Evolutionary conservation across 2,888 invertebrate species (phyloP).

Genomic region (Melanostoma mellinum): DNA sequence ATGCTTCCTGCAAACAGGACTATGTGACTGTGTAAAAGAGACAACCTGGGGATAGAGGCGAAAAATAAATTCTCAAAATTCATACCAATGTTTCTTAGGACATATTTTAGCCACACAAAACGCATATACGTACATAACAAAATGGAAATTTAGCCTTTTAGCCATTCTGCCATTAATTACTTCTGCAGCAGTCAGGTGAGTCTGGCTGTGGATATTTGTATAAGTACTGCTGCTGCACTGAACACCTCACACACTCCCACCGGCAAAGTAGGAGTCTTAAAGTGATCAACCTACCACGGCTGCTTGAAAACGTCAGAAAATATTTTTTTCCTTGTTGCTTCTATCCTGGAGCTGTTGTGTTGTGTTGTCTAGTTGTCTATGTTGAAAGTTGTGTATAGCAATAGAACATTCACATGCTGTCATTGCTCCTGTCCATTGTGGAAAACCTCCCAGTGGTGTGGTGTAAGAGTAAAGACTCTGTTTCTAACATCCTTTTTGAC

Average conservation of each 20-base stretch:
- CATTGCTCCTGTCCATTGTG: conserved; percentile 37
- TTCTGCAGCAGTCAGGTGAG: conserved; percentile 44
- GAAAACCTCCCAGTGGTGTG: not conserved
- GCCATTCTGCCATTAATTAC: conserved; percentile 63
- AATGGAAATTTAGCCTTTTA: conserved; percentile 57
- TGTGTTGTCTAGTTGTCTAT: conserved; percentile 6
- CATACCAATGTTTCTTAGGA: conserved; percentile 37
- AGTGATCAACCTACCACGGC: too few species aligned
- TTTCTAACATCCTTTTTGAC: conserved; percentile 25
- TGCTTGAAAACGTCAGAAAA: conserved; percentile 12
- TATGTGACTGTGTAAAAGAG: not conserved
- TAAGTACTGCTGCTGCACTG: conserved; percentile 10
- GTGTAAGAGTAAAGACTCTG: conserved; percentile 1
- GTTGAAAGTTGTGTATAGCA: conserved; percentile 4
- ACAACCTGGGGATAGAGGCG: too few species aligned
- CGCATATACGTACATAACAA: conserved; percentile 38
- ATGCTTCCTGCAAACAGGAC: conserved; percentile 6
- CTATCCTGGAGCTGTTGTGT: not conserved
- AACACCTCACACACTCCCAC: not conserved
- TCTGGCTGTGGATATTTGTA: not conserved
- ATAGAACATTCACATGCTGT: not conserved
- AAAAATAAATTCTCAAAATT: conserved; percentile 22
- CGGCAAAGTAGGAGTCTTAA: not conserved
- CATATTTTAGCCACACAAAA: conserved; percentile 8
- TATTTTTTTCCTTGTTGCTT: conserved; percentile 4